Evolutionary conservation across 2,888 invertebrate species (phyloP).

Genomic region (Ichneumon xanthorius): DNA sequence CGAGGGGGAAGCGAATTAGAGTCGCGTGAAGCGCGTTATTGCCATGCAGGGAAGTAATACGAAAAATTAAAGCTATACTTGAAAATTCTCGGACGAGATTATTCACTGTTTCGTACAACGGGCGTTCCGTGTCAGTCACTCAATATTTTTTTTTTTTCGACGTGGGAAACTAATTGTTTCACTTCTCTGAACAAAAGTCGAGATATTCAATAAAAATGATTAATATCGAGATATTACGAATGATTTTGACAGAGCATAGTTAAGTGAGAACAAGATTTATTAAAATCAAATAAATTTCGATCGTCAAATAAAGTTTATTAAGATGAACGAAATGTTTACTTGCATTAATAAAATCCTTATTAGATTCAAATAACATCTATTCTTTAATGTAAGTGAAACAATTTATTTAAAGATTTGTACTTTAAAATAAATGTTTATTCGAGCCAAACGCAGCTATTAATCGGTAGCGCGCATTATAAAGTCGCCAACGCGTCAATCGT

Average conservation of each 20-base stretch:
- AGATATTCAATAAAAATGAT: background rate
- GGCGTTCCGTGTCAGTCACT: background rate
- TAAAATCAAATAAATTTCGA: no score
- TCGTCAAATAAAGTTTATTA: no score
- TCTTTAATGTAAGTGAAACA: no score
- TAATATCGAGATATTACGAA: background rate
- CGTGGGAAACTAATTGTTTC: background rate
- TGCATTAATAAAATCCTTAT: no score
- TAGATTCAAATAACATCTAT: no score
- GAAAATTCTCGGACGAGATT: conserved; percentile 35
- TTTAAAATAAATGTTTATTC: no score
- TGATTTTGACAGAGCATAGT: background rate
- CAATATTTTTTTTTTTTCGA: background rate
- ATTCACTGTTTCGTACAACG: background rate
- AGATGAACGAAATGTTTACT: no score
- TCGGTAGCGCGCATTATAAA: no score
- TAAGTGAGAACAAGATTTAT: background rate
- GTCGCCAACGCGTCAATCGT: no score
- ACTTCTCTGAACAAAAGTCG: background rate
- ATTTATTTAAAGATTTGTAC: no score
- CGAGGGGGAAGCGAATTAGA: conserved; percentile 72
- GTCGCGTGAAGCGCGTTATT: conserved; percentile 68
- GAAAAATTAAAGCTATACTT: conserved; percentile 50
- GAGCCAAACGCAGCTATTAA: no score
- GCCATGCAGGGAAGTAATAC: conserved; percentile 50